Conservation (phyloP, 2,888 invertebrate genomes). For the Ctena decussata region DNA sequence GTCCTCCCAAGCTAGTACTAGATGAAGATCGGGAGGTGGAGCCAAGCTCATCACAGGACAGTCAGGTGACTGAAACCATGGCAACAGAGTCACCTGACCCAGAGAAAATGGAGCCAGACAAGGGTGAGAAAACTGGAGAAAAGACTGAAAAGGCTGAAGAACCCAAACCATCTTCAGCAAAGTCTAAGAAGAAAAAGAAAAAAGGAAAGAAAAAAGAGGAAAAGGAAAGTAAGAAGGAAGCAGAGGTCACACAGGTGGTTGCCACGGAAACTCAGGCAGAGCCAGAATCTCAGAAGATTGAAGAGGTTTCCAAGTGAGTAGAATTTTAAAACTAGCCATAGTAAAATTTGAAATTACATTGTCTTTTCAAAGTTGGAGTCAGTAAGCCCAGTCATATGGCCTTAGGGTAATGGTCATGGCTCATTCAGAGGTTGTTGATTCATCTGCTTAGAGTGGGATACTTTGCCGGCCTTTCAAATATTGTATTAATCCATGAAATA, state of each 20-base stretch:
- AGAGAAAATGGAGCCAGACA: slow-evolving; percentile 7
- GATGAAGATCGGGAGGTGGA: slow-evolving; percentile 34
- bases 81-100: neutral
- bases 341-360: too few species aligned
- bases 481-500: too few species aligned
- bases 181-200: slow-evolving; percentile 79
- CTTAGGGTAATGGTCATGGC: too few species aligned
- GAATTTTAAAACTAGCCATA: too few species aligned
- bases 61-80: neutral
- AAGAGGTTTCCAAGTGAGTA: neutral
- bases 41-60: neutral
- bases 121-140: slow-evolving; percentile 44
- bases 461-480: too few species aligned
- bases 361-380: too few species aligned
- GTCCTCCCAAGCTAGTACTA: slow-evolving; percentile 26
- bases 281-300: neutral
- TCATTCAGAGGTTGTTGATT: too few species aligned
- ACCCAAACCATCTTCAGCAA: slow-evolving; percentile 64
- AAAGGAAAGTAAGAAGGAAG: slow-evolving; percentile 58
- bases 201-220: slow-evolving; percentile 68
- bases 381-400: too few species aligned
- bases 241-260: slow-evolving; percentile 55
- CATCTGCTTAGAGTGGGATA: too few species aligned
- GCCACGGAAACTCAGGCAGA: slow-evolving; percentile 12
- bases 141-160: slow-evolving; percentile 38